Conservation (phyloP, 2,797 vertebrate genomes). For the Pampus argenteus region DNA sequence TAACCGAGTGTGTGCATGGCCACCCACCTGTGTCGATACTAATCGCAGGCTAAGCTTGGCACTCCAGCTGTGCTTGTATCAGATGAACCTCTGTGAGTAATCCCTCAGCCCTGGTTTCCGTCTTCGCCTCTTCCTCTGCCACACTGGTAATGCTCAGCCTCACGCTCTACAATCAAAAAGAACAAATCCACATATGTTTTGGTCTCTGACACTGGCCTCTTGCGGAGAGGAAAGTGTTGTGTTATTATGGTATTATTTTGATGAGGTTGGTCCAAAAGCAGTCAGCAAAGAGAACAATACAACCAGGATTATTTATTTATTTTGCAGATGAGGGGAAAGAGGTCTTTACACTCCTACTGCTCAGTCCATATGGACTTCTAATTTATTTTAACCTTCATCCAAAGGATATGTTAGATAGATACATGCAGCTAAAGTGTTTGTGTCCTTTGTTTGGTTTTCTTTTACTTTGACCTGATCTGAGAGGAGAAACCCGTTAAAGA, state of each 20-base stretch:
- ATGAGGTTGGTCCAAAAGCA: constrained; percentile 52
- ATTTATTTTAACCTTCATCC: background rate
- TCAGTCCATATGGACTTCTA: background rate
- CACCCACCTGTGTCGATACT: constrained; percentile 36
- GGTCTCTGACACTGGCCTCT: constrained; percentile 57
- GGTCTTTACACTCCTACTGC: background rate
- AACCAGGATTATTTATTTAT: constrained; percentile 9
- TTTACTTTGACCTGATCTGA: background rate
- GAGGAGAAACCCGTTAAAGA: too few relatives aligned
- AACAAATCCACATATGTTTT: constrained; percentile 65
- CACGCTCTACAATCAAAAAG: constrained; percentile 36
- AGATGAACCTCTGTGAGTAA: constrained; percentile 47
- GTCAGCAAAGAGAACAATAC: constrained; percentile 32
- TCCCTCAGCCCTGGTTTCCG: constrained; percentile 11
- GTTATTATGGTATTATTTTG: constrained; percentile 63
- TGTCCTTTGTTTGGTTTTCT: background rate
- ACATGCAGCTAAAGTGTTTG: background rate
- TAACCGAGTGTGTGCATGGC: constrained; percentile 15
- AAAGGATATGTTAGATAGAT: background rate
- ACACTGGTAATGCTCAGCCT: constrained; percentile 5
- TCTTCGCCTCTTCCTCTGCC: constrained; percentile 21
- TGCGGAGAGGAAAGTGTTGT: constrained; percentile 65
- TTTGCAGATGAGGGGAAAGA: background rate
- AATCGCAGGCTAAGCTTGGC: constrained; percentile 36
- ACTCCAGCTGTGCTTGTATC: constrained; percentile 41